Evolutionary conservation across 2,113 vertebrate species (phyloP).

Genomic region (Passer domesticus): DNA sequence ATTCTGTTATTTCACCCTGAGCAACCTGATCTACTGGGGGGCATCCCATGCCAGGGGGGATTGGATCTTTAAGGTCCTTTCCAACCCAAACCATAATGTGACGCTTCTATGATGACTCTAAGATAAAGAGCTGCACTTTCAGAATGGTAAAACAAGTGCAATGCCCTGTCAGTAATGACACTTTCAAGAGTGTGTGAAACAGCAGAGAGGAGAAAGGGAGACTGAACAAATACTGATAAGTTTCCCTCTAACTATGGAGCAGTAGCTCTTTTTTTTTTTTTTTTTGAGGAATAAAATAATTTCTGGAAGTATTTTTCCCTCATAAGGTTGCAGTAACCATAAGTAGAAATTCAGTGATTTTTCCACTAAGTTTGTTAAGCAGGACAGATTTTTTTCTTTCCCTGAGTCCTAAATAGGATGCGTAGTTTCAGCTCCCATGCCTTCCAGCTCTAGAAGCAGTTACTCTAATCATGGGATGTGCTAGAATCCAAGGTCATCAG

Average conservation of each 20-base stretch:
- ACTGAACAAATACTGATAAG: background rate
- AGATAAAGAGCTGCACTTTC: background rate
- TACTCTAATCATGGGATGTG: background rate
- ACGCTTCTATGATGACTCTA: background rate
- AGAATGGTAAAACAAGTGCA: background rate
- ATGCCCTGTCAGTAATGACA: fast-evolving
- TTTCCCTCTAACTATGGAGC: background rate
- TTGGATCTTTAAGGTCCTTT: background rate
- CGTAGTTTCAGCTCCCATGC: background rate
- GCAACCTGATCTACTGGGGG: background rate
- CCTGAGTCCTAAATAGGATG: background rate
- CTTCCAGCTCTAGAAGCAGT: background rate
- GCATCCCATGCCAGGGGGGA: fast-evolving
- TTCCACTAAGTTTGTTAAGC: background rate
- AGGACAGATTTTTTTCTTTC: background rate
- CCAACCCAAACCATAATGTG: background rate
- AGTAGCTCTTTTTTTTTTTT: background rate
- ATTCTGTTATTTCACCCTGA: background rate
- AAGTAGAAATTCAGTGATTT: background rate
- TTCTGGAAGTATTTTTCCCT: background rate
- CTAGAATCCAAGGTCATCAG: background rate
- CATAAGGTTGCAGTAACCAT: background rate
- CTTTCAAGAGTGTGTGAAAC: background rate
- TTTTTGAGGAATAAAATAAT: background rate
- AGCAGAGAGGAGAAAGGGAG: background rate